A percentile compares a stretch with the other conserved stretches of the same genome.
Evolutionary conservation across 2,113 vertebrate species (phyloP).

Genomic region (Trogon melanurus): DNA sequence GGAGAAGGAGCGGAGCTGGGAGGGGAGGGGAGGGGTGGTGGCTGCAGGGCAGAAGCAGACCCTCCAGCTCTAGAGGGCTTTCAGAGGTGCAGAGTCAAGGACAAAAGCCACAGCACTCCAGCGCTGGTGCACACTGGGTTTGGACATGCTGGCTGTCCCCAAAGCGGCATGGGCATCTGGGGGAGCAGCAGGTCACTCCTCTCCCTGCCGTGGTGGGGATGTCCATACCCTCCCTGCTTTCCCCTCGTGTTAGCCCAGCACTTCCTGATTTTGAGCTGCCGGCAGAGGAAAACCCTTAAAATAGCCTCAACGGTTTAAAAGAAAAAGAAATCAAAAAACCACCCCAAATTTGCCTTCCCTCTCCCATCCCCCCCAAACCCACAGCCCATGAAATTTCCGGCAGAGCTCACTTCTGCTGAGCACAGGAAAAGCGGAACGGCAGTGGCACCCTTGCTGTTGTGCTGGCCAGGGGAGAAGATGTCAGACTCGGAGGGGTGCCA

Average conservation of each 20-base stretch:
- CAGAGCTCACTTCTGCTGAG: constrained; percentile 54
- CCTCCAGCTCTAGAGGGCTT: not conserved
- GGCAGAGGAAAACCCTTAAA: not conserved
- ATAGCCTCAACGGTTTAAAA: not conserved
- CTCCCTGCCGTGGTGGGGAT: not conserved
- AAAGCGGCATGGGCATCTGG: not conserved
- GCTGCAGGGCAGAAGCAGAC: not conserved
- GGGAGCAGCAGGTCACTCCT: not conserved
- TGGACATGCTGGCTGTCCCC: not conserved
- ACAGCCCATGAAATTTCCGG: constrained; percentile 55
- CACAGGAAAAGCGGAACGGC: constrained; percentile 10
- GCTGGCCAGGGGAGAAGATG: constrained; percentile 45
- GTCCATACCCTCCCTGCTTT: not conserved
- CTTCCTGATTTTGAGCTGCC: not conserved
- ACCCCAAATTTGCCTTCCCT: not conserved
- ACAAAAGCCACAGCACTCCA: not conserved
- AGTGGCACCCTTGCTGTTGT: not conserved
- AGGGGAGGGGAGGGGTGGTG: rapidly evolving
- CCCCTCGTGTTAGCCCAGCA: not conserved
- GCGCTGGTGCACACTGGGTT: not conserved
- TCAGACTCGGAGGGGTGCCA: constrained; percentile 48
- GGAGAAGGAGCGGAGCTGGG: not conserved
- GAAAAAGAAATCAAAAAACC: rapidly evolving
- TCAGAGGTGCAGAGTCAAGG: rapidly evolving
- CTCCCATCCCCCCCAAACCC: constrained; percentile 43